Base-by-base conservation (phyloP, 2,888 invertebrate species). In the Molorchus minor region DNA sequence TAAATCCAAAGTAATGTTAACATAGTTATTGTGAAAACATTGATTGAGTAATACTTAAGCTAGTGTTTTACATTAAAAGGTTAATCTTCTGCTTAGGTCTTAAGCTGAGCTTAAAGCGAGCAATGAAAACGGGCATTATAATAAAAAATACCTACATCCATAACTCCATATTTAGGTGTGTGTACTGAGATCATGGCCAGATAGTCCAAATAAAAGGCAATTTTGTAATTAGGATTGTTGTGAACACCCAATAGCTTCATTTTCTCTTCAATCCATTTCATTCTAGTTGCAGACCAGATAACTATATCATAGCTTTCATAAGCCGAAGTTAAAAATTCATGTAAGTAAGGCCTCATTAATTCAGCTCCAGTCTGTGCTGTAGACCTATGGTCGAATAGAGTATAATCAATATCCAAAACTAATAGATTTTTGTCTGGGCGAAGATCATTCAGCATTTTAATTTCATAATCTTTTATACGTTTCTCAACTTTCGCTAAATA, bases 191-290 rank as follows among this genome's bases (percentile, higher is more conserved):
- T 98, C 97, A 98, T 98, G 0, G 97, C 97, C 61, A 90, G 81
- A 53, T 90, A 91, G 78, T 98, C 98, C 59, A 98, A 81, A 80
- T 96, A 92, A 81, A 96, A 97, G 77, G 92, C 88, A 58, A 98
- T 91, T 82, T 96, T 97, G 77, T 97, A 98, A 65, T 90, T 87
- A 0, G 88, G 84, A 79, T 96, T 89, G 1, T 85, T 85, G 0
- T 90, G 85, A 0, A 98, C 96, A 0, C 96, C 96, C 0, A 98
- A 83, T 40, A 97, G 82, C 60, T 91, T 88, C 96, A 98, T 96
- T 81, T 98, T 98, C 74, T 96, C 96, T 71, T 96, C 93, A 40
- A 98, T 97, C 97, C 97, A 98, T 75, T 94, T 96, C 96, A 98
- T 97, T 62, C 93, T 93, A 0, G 98, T 98, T 0, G 98, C 98